phyloP scores from a whole-genome alignment of 1,140 invertebrate genomes.

The Adelges cooleyi region DNA sequence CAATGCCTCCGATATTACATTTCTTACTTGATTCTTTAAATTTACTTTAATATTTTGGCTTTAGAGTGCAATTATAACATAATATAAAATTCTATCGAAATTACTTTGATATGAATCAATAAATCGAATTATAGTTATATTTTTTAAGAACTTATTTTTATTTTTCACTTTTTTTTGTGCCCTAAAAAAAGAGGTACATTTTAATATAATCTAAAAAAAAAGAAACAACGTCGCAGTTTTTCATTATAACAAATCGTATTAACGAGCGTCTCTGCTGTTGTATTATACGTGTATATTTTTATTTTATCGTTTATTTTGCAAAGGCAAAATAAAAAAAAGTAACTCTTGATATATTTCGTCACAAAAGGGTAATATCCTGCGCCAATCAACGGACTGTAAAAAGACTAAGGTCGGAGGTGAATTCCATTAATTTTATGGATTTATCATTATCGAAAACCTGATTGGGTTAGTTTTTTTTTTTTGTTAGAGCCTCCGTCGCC shows the following conservation, averaged over 20 bases:
- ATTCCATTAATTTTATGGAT: conserved; percentile 25
- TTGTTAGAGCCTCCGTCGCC: not conserved
- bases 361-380: conserved; percentile 15
- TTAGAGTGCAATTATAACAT: too few species aligned
- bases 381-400: conserved; percentile 15
- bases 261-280: not conserved
- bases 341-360: conserved; percentile 9
- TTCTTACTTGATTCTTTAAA: too few species aligned
- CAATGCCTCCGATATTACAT: too few species aligned
- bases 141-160: too few species aligned
- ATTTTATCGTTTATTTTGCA: not conserved
- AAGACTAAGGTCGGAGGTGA: not conserved
- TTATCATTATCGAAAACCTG: conserved; percentile 6
- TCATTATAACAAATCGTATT: not conserved
- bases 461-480: conserved; percentile 11
- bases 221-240: too few species aligned
- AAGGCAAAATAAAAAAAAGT: not conserved
- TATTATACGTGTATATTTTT: not conserved
- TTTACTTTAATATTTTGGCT: too few species aligned
- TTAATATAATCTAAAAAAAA: too few species aligned
- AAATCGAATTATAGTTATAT: too few species aligned
- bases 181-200: too few species aligned
- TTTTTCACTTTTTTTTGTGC: too few species aligned
- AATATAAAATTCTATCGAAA: too few species aligned
- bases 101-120: too few species aligned